A percentile compares a stretch with the other conserved stretches of the same genome.
Conservation (phyloP, 2,888 invertebrate genomes). For the Cristatella mucedo region DNA sequence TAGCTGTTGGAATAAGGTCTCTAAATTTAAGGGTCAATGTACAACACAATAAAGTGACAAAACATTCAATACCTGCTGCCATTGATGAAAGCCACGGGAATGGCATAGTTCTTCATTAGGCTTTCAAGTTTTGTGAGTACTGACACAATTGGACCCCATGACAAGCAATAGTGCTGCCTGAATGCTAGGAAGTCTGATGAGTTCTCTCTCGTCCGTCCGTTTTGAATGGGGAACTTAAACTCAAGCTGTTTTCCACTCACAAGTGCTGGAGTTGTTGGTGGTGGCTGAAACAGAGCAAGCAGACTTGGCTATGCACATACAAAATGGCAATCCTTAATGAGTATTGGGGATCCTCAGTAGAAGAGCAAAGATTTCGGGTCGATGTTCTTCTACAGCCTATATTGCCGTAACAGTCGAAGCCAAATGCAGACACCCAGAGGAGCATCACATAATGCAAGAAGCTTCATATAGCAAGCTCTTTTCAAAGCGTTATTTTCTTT, state of each 20-base stretch:
- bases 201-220: constrained; percentile 25
- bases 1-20: too few species aligned
- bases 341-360: too few species aligned
- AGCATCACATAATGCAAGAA: too few species aligned
- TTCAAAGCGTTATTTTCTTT: too few species aligned
- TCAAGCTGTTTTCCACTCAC: constrained; percentile 25
- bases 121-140: neutral
- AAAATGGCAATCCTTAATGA: neutral
- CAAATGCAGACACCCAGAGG: too few species aligned
- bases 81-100: constrained; percentile 35
- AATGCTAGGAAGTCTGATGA: constrained; percentile 31
- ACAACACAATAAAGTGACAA: too few species aligned
- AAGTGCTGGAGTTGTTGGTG: constrained; percentile 36
- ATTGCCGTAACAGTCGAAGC: too few species aligned
- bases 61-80: constrained; percentile 37
- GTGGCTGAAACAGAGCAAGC: constrained; percentile 22
- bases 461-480: too few species aligned
- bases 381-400: too few species aligned
- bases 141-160: constrained; percentile 20
- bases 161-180: constrained; percentile 33
- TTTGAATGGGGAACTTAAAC: constrained; percentile 32
- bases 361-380: too few species aligned
- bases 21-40: too few species aligned
- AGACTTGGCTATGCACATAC: neutral
- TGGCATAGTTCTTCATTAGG: constrained; percentile 20